A percentile compares a stretch with the other conserved stretches of the same genome.
Conservation (phyloP, 2,797 vertebrate genomes). For the Pangasius sanitwongsei region DNA sequence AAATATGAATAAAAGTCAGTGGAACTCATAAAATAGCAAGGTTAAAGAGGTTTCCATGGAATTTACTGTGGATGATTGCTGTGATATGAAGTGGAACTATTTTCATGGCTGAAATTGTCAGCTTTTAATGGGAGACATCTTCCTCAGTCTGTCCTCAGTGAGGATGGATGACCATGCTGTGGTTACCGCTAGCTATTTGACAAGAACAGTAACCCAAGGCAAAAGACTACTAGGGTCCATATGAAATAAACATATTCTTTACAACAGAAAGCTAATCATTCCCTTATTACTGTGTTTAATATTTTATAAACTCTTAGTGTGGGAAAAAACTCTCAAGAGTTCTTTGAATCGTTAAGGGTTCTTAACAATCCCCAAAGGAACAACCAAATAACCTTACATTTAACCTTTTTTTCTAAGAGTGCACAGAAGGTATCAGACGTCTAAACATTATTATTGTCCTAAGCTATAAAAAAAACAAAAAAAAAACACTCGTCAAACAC, state of each 20-base stretch:
- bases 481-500: neutral
- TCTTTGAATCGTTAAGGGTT: neutral
- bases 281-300: slow-evolving; percentile 10
- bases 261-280: slow-evolving; percentile 61
- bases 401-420: neutral
- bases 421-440: neutral
- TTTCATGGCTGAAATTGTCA: slow-evolving; percentile 70
- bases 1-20: slow-evolving; percentile 70
- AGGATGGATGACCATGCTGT: slow-evolving; percentile 50
- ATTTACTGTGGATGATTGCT: slow-evolving; percentile 62
- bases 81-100: slow-evolving; percentile 69
- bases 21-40: slow-evolving; percentile 52
- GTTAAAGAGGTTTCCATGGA: slow-evolving; percentile 63
- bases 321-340: neutral
- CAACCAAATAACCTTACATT: neutral
- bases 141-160: slow-evolving; percentile 44
- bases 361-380: neutral
- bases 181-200: slow-evolving; percentile 58
- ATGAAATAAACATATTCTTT: slow-evolving; percentile 61
- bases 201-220: slow-evolving; percentile 60
- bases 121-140: slow-evolving; percentile 63
- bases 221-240: slow-evolving; percentile 62
- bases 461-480: neutral
- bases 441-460: neutral
- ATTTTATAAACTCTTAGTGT: neutral